Percentiles rank a stretch among this genome's conserved stretches.
These are phyloP conservation scores for Drosophila bunnanda DNA, from an alignment of 2,888 invertebrate genomes.

Conservation along the genomic window DNA sequence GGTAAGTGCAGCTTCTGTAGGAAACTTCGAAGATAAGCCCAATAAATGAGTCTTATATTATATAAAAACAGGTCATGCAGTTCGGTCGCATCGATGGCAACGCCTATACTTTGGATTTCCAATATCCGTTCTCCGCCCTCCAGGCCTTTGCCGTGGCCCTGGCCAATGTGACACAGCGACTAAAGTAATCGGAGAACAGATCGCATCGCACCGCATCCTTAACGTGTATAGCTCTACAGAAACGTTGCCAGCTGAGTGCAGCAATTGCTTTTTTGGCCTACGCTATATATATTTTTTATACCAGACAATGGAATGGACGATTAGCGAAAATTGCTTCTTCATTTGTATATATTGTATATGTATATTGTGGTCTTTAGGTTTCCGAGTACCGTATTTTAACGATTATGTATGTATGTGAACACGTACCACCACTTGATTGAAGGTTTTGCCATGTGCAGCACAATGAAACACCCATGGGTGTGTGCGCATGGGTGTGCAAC, in stretches of 20 bases:
- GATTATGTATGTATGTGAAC: conserved; percentile 53
- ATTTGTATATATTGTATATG: conserved; percentile 75
- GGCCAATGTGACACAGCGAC: conserved; percentile 85
- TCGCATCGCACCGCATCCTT: conserved; percentile 36
- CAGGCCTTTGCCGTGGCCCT: conserved; percentile 99
- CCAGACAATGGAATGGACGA: conserved; percentile 24
- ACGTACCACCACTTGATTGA: conserved; percentile 77
- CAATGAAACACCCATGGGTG: conserved; percentile 9
- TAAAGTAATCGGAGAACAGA: conserved; percentile 79
- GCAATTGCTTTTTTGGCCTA: conserved; percentile 50
- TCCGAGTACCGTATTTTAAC: conserved; percentile 62
- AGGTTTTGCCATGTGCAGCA: conserved; percentile 65
- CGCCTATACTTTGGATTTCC: conserved; percentile 99
- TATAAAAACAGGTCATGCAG: conserved; percentile 95
- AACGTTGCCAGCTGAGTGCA: conserved; percentile 30
- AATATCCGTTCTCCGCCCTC: conserved; percentile 98
- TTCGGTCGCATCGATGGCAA: conserved; percentile 99
- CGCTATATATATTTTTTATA: conserved; percentile 70
- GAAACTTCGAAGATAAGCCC: background rate
- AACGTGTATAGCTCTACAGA: conserved; percentile 7
- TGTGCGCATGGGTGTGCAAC: conserved; percentile 63
- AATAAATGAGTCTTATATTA: background rate
- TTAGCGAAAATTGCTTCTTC: conserved; percentile 55
- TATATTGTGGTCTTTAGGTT: conserved; percentile 78
- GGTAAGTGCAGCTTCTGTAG: conserved; percentile 85